Percentiles rank a stretch among this genome's conserved stretches.
These are phyloP conservation scores for Mantis religiosa DNA, from an alignment of 2,888 invertebrate genomes.

Conservation along the genomic window DNA sequence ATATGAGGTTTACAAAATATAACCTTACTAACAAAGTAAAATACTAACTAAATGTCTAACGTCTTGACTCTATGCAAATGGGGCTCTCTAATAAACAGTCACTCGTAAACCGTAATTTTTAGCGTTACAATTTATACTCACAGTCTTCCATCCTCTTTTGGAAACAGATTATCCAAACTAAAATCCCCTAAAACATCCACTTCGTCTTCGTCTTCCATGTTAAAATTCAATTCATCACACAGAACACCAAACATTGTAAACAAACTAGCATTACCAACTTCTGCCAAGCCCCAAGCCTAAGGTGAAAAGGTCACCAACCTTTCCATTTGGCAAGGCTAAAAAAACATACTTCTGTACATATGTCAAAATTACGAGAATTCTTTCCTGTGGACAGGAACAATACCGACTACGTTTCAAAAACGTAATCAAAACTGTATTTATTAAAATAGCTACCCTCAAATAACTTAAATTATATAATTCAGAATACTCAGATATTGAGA, in stretches of 20 bases:
- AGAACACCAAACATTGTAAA: too few relatives aligned
- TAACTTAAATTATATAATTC: too few relatives aligned
- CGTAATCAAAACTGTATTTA: too few relatives aligned
- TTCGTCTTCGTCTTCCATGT: constrained; percentile 68
- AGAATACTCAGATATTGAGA: too few relatives aligned
- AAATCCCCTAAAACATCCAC: constrained; percentile 70
- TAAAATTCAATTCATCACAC: background rate
- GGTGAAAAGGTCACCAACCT: too few relatives aligned
- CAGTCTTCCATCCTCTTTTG: constrained; percentile 57
- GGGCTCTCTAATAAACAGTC: background rate
- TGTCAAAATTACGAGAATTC: too few relatives aligned
- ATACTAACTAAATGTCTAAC: background rate
- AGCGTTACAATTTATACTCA: constrained; percentile 43
- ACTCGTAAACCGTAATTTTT: background rate
- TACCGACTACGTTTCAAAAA: too few relatives aligned
- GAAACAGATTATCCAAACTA: constrained; percentile 60
- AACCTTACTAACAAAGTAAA: background rate
- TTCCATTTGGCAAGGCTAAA: too few relatives aligned
- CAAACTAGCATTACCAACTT: background rate
- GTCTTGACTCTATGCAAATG: background rate
- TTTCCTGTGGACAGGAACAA: too few relatives aligned
- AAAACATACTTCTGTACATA: too few relatives aligned
- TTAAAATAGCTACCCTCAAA: too few relatives aligned
- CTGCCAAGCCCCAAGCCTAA: too few relatives aligned
- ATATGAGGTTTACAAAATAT: background rate